Conservation (phyloP, 2,797 vertebrate species). For the Sphenopsis melanotis region DNA sequence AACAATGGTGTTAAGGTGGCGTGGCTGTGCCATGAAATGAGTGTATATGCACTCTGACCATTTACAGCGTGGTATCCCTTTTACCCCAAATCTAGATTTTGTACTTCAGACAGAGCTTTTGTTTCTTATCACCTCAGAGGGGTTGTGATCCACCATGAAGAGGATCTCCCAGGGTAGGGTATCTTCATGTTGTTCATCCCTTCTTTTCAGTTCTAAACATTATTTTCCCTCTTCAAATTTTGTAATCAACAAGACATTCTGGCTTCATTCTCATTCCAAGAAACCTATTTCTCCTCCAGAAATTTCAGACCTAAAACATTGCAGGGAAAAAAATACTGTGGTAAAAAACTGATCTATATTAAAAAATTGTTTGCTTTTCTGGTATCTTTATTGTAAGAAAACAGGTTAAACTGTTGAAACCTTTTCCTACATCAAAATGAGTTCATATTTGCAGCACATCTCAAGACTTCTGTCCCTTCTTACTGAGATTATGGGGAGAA, state of each 20-base stretch:
- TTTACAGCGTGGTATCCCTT: background rate
- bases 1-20: rapidly evolving
- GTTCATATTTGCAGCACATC: background rate
- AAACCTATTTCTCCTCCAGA: background rate
- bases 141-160: background rate
- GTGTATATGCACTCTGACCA: background rate
- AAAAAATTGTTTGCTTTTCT: background rate
- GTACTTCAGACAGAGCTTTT: background rate
- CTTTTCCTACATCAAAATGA: background rate
- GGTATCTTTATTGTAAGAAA: background rate
- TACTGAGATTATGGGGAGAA: background rate
- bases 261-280: background rate
- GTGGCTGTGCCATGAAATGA: background rate
- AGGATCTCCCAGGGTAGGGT: background rate
- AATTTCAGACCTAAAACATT: background rate
- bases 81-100: background rate
- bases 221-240: background rate
- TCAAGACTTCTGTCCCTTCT: background rate
- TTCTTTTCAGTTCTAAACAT: background rate
- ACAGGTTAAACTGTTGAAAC: background rate
- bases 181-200: background rate
- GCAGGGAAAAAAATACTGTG: background rate
- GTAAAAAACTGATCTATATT: background rate
- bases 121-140: background rate
- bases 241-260: background rate